Evolutionary conservation across 2,797 vertebrate species (phyloP), one percentile per base, ranked within the genome.

Genomic region (Lutjanus campechanus): DNA sequence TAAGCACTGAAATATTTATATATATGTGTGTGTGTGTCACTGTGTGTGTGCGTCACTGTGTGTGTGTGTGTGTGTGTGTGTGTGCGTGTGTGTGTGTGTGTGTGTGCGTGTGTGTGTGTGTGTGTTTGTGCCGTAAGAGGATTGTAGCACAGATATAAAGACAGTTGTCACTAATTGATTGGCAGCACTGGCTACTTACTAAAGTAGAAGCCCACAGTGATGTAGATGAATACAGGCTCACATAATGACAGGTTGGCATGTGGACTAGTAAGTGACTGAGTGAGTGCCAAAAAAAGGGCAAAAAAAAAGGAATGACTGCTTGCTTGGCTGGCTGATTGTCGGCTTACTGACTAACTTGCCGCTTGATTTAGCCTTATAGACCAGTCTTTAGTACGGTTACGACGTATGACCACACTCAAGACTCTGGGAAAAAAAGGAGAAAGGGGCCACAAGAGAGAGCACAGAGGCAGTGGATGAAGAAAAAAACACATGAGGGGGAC

Each of bases 1-100:
- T 65, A 77, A 83, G 46, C 58, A 51, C 79, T 83, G 63, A 77
- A 88, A 77, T 83, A 86, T 88, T 70, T 76, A 62, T 67, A 51
- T n/a, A 5, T 61, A 73, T 77, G 49, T 51, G 16, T 46, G 50
- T 59, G 20, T 36, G 8, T 47, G 55, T 70, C 44, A 25, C 25
- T 25, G 25, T 55, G 71, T 72, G 69, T 46, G 13, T 55, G 49
- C 1, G 43, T 36, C 43, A 11, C 43, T 68, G 72, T 71, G 50
- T 64, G 68, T 53, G 70, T 73, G 63, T 56, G 62, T 50, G 75
- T 43, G 29, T 36, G 44, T 20, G 8, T 65, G 47, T 20, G 62
- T 53, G 70, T 73, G 63, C 61, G 49, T 51, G 16, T 46, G 50
- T 59, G 20, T 36, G 8, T 47, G 55, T 70, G 25, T 55, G 71